Conservation (phyloP, 1,140 invertebrate genomes). For the Drosophila takahashii region DNA sequence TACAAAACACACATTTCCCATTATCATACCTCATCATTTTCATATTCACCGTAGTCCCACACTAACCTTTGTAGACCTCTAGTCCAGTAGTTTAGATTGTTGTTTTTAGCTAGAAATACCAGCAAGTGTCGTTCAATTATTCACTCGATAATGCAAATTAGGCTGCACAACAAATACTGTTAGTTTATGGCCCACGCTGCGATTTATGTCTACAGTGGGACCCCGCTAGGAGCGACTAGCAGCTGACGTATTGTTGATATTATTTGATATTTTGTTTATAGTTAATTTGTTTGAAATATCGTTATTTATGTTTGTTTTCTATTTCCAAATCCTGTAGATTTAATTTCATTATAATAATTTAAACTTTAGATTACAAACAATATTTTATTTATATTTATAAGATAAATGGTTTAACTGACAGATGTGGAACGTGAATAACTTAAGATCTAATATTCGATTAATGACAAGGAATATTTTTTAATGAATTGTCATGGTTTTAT, state of each 20-base stretch:
- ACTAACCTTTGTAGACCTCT: conserved; percentile 34
- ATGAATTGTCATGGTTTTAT: too few relatives aligned
- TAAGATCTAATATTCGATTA: too few relatives aligned
- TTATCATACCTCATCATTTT: conserved; percentile 15
- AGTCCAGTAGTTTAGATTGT: conserved; percentile 53
- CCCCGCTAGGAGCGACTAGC: neutral
- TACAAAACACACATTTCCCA: conserved; percentile 11
- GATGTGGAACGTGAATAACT: too few relatives aligned
- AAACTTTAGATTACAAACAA: too few relatives aligned
- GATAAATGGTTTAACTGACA: too few relatives aligned
- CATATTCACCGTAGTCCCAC: conserved; percentile 1
- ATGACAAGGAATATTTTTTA: too few relatives aligned
- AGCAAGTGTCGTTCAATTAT: conserved; percentile 36
- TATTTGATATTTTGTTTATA: neutral
- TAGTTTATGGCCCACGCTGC: conserved; percentile 43
- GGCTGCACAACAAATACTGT: conserved; percentile 50
- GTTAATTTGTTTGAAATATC: neutral
- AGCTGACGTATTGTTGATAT: neutral
- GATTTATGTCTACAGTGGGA: conserved; percentile 22
- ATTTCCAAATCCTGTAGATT: too few relatives aligned
- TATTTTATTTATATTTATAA: too few relatives aligned
- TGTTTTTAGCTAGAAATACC: conserved; percentile 25
- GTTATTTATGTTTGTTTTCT: too few relatives aligned
- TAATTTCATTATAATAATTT: too few relatives aligned
- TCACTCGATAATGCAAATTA: conserved; percentile 55